phyloP scores from a whole-genome alignment of 2,113 vertebrate genomes.

The Hippoglossus stenolepis region DNA sequence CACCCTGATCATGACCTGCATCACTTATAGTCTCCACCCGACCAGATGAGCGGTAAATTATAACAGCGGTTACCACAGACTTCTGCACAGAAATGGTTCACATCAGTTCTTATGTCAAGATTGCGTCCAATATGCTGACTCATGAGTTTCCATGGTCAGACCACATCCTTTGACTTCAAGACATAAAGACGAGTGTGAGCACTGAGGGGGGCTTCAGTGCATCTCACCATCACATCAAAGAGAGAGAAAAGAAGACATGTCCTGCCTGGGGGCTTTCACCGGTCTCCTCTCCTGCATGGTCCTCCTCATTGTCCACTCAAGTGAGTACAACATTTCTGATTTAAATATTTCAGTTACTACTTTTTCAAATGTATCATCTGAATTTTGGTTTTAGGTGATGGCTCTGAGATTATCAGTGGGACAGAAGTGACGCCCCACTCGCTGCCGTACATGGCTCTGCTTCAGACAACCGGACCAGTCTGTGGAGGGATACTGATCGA shows the following conservation, averaged over 20 bases:
- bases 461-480: accelerated
- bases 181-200: slow-evolving; percentile 34
- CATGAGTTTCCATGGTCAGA: slow-evolving; percentile 29
- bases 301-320: slow-evolving; percentile 39
- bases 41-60: slow-evolving; percentile 23
- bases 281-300: slow-evolving; percentile 5
- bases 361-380: too few species aligned
- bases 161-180: slow-evolving; percentile 60
- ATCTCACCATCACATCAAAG: not conserved
- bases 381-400: slow-evolving; percentile 49
- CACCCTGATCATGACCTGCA: not conserved
- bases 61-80: not conserved
- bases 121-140: slow-evolving; percentile 25
- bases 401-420: slow-evolving; percentile 69
- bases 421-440: slow-evolving; percentile 66
- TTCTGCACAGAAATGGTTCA: not conserved
- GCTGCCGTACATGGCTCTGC: slow-evolving; percentile 69
- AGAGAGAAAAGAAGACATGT: slow-evolving; percentile 44
- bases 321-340: slow-evolving; percentile 43
- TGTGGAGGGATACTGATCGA: slow-evolving; percentile 77
- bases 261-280: not conserved
- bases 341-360: not conserved
- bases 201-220: slow-evolving; percentile 9
- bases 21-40: not conserved
- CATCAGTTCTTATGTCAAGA: not conserved